Evolutionary conservation across 2,113 vertebrate genomes (phyloP), one percentile per base, ranked within the genome.

Genomic region (Podarcis cretensis): DNA sequence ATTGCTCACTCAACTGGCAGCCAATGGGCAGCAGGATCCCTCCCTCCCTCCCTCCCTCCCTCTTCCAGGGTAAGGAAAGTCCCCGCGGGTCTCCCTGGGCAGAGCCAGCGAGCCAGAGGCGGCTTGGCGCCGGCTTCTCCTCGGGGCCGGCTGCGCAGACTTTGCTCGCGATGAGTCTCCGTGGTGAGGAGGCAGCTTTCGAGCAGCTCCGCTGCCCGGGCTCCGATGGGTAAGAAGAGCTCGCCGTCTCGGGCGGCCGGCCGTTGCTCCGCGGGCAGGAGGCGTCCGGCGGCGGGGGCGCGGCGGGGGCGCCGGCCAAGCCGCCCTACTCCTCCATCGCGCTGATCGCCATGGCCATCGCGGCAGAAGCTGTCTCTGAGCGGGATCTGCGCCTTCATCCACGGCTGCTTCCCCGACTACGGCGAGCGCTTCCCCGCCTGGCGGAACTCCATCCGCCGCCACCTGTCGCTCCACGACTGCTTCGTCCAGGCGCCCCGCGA

Each of bases 381-480:
- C 63, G 98, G 97, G 88, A 98, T 99, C 95, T 99, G 98, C 89
- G 98, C 98, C 94, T 99, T 98, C 93, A 99, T 99, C 96, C 98
- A 98, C 96, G 96, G 96, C 94, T 98, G 98, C 95, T 99, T 98
- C 73, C 97, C 98, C 3, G 98, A 98, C 92, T 99, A 98, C 95
- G 95, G 96, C 87, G 97, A 97, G 90, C 98, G 98, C 95, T 98
- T 98, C 91, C 98, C 98, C 0, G 98, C 98, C 13, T 99, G 99
- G 99, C 98, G 99, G 95, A 99, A 98, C 97, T 98, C 98, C 94
- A 98, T 99, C 96, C 97, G 98, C 23, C 98, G 99, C 97, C 99
- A 99, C 96, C 97, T 99, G 14, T 99, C 98, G 2, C 98, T 99
- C 81, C 99, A 99, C 89, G 98, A 99, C 97, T 99, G 99, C 90